Evolutionary conservation across 2,888 invertebrate species (phyloP).

Genomic region (Ditula angustiorana): DNA sequence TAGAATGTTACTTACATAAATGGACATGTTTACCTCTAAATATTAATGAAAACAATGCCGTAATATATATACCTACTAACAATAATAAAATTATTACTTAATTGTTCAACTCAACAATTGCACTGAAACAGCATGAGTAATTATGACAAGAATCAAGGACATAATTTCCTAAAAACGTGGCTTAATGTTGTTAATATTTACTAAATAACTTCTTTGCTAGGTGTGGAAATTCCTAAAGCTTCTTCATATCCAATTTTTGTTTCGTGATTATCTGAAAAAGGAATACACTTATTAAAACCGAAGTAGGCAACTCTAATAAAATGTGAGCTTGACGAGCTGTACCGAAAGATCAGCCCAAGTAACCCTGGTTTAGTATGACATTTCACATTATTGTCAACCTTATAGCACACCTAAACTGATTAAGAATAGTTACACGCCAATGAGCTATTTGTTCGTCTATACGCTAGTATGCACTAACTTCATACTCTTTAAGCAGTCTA

Average conservation of each 20-base stretch:
- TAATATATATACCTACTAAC: slow-evolving; percentile 60
- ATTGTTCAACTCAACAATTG: slow-evolving; percentile 79
- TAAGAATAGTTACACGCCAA: no score
- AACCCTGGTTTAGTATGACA: no score
- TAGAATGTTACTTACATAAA: slow-evolving; percentile 70
- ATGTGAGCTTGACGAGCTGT: neutral
- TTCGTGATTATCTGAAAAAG: slow-evolving; percentile 81
- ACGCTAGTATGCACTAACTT: no score
- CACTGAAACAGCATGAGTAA: slow-evolving; percentile 73
- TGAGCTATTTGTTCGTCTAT: no score
- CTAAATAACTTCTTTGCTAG: slow-evolving; percentile 93
- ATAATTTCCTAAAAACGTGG: slow-evolving; percentile 46
- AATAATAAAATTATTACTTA: slow-evolving; percentile 64
- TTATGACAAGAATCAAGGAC: slow-evolving; percentile 59
- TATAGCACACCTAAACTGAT: no score
- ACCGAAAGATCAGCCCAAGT: neutral
- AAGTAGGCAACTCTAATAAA: neutral
- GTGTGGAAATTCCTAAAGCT: slow-evolving; percentile 95
- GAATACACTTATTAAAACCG: neutral
- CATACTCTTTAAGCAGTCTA: no score
- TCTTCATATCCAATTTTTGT: slow-evolving; percentile 93
- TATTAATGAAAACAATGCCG: slow-evolving; percentile 67
- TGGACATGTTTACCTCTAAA: slow-evolving; percentile 75
- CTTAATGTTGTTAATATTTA: slow-evolving; percentile 48
- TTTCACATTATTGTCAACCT: no score